Base-by-base conservation (phyloP, 2,888 invertebrate species). In the Limenitis camilla region DNA sequence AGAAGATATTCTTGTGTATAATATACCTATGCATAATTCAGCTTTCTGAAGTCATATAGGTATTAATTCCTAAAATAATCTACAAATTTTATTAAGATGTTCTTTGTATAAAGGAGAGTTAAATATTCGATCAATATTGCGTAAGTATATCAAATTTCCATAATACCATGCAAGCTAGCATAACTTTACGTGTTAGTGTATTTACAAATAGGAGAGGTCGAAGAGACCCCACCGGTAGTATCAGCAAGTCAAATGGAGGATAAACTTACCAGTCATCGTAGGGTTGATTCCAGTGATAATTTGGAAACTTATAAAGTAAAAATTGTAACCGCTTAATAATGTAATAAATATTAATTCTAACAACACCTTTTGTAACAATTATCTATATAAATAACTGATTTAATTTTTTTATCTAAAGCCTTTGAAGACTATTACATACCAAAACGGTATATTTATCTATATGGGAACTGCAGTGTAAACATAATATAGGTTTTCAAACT, bases 191-290 rank as follows among this genome's bases (percentile, higher is more conserved):
- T 60, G 68, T 72, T 66, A 70, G 67, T 70, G 68, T 76, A 75
- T 76, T 74, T 72, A 76, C 79, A 81, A 81, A 76, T 72, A 79
- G 72, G 77, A 72, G 68, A 72, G 73, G 69, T 69, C 66, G 61
- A 19, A 57, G 56, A 62, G 67, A 66, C 70, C 66, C 81, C 82
- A 80, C 82, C 79, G 72, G 76, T 80, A 74, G 59, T 73, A 80
- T 83, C 78, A 79, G 72, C 78, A 81, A 81, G 78, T 79, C 77
- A 71, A 82, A 80, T 80, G 68, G 58, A 68, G 56, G n/a, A 57
- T 49, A 56, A 72, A 74, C 65, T 64, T 63, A 72, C 76, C 54
- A 67, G 81, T 82, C 82, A 63, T 49, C 47, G 35, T 59, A 56
- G 40, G 55, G 28, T 44, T 53, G 28, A 53, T 44, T 49, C 53